Conservation (phyloP, 2,797 vertebrate genomes). For the Capromys pilorides region DNA sequence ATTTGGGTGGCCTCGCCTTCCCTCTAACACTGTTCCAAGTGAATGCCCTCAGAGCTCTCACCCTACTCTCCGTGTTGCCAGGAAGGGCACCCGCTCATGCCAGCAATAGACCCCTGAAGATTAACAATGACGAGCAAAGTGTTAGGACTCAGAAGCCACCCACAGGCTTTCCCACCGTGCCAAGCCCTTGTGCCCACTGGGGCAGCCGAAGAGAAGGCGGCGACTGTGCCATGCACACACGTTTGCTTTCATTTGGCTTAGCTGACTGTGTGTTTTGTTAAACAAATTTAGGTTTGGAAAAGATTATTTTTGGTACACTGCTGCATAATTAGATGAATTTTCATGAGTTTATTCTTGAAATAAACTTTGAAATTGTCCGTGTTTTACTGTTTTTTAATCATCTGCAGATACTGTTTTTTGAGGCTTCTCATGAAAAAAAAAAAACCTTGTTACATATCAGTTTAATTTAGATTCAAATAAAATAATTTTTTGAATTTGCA, state of each 20-base stretch:
- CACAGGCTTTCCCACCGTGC: background rate
- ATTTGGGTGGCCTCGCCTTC: background rate
- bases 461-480: slow-evolving; percentile 85
- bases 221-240: slow-evolving; percentile 66
- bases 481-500: slow-evolving; percentile 85
- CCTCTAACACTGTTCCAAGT: background rate
- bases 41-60: background rate
- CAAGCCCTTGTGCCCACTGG: slow-evolving; percentile 58
- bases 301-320: slow-evolving; percentile 81
- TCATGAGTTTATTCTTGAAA: slow-evolving; percentile 80
- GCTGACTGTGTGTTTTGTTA: slow-evolving; percentile 80
- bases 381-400: slow-evolving; percentile 84
- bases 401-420: slow-evolving; percentile 72
- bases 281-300: slow-evolving; percentile 81
- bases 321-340: slow-evolving; percentile 78
- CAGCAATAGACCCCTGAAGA: background rate
- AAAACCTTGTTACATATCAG: slow-evolving; percentile 77
- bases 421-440: slow-evolving; percentile 66
- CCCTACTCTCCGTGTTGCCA: background rate
- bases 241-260: slow-evolving; percentile 77
- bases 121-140: background rate
- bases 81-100: background rate
- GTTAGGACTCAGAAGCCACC: background rate
- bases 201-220: slow-evolving; percentile 53
- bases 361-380: slow-evolving; percentile 81